A percentile compares a stretch with the other conserved stretches of the same genome.
These are phyloP conservation scores for Taeniopygia guttata DNA, from an alignment of 2,797 vertebrate species.

Conservation along the genomic window DNA sequence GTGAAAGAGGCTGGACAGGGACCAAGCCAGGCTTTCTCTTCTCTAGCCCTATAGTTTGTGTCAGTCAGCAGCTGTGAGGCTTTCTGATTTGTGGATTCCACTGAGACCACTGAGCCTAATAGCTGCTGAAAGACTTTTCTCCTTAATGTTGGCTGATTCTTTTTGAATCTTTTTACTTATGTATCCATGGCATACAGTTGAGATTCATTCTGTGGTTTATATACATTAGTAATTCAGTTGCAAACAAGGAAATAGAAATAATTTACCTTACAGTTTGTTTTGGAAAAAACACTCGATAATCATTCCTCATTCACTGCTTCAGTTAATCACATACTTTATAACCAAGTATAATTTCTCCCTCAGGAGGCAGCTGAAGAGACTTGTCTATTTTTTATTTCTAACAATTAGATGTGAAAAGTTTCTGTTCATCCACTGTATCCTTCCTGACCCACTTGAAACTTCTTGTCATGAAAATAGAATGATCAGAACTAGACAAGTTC, in stretches of 20 bases:
- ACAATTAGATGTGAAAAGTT: background rate
- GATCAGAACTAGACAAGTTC: background rate
- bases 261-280: background rate
- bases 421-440: background rate
- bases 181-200: background rate
- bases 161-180: background rate
- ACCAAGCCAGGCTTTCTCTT: background rate
- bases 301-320: background rate
- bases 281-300: background rate
- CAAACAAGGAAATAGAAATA: background rate
- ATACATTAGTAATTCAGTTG: background rate
- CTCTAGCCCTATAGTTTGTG: background rate
- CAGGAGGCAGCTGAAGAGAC: background rate
- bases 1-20: background rate
- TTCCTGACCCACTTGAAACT: background rate
- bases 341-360: background rate
- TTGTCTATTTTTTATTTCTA: background rate
- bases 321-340: background rate
- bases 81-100: background rate
- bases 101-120: background rate
- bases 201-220: background rate
- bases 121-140: background rate
- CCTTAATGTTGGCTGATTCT: background rate
- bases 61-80: background rate
- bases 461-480: background rate